These are phyloP conservation scores for Bacillus rossius DNA, from an alignment of 1,140 invertebrate species.

Conservation along the genomic window DNA sequence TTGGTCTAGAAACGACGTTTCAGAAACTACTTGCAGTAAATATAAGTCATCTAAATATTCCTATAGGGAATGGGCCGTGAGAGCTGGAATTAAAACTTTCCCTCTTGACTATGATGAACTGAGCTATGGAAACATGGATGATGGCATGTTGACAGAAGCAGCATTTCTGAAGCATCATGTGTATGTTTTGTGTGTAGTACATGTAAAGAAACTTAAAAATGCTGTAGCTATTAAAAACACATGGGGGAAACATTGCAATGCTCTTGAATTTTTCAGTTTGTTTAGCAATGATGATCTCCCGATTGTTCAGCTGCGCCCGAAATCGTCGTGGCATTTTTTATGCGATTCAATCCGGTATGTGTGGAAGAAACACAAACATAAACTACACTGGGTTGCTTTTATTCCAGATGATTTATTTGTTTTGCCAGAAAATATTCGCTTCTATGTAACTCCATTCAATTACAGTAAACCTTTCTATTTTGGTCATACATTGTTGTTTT, in stretches of 20 bases:
- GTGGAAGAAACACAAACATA: not conserved
- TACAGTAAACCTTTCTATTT: conserved; percentile 41
- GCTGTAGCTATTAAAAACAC: conserved; percentile 21
- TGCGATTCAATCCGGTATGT: conserved; percentile 20
- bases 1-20: not conserved
- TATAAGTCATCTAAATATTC: not conserved
- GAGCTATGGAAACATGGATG: not conserved
- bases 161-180: conserved; percentile 17
- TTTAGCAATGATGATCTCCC: conserved; percentile 9
- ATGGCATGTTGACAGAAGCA: not conserved
- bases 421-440: conserved; percentile 28
- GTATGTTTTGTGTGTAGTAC: conserved; percentile 22
- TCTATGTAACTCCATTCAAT: conserved; percentile 21
- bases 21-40: not conserved
- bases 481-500: conserved; percentile 44
- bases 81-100: not conserved
- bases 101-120: not conserved
- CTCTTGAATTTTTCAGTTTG: conserved; percentile 13
- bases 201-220: conserved; percentile 19
- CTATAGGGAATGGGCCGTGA: not conserved
- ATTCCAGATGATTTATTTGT: conserved; percentile 23
- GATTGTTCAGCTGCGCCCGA: conserved; percentile 8
- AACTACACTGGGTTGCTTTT: conserved; percentile 25
- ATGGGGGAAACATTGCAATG: conserved; percentile 23
- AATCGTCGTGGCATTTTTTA: conserved; percentile 24